Evolutionary conservation across 2,113 vertebrate genomes (phyloP), one percentile per base, ranked within the genome.

Genomic region (Regulus satrapa): DNA sequence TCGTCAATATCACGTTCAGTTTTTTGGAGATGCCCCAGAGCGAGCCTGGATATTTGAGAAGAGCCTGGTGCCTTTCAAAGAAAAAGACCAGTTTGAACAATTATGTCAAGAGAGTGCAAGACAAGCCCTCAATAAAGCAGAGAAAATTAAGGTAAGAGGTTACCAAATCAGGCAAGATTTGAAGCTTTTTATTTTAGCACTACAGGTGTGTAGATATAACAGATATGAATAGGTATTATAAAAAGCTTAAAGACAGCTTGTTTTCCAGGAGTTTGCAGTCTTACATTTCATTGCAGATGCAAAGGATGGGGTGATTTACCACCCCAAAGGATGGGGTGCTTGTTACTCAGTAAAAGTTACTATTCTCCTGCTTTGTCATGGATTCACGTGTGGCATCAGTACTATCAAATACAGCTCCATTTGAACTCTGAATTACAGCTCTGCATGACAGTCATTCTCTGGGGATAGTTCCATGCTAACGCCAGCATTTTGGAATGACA

Each of bases 1-100:
- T 90, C 94, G 98, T 89, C 98, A 99, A 59, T 99, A 99, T 95
- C 99, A 99, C 3, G 98, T 99, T 48, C 99, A 99, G 97, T 99
- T 99, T 97, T 99, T 99, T 95, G 99, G 99, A 52, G 98, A 99
- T 38, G 98, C 98, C 45, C 99, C 99, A 17, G 99, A 99, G 96
- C 98, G 99, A 97, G 99, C 99, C 25, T 99, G 99, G 98, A 98
- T 99, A 94, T 99, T 99, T 96, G 99, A 99, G 97, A 99, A 99
- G 97, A 99, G 98, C 97, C 98, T 99, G 94, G 99, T 99, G 36
- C 94, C 98, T 29, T 99, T 99, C 90, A 98, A 98, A 78, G 99
- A 98, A 79, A 98, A 98, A 97, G 98, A 98, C 56, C 99, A 99
- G 40, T 99, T 99, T 95, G 98, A 99, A 40, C 97, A 98, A 26